Evolutionary conservation across 1,140 invertebrate species (phyloP).

Genomic region (Nixonia krombeini): DNA sequence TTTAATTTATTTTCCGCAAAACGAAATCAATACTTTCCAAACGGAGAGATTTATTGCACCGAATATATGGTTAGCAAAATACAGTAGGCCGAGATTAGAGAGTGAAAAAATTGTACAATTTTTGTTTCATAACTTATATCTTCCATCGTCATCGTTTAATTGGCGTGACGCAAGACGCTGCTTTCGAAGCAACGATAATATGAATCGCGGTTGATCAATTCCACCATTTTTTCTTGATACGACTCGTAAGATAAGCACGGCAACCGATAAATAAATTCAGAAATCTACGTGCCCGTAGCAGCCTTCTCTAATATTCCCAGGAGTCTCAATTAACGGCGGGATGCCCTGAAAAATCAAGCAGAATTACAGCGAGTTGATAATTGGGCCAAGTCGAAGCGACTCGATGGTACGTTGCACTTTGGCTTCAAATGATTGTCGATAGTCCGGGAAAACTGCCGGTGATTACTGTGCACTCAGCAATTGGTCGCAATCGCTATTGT

Average conservation of each 20-base stretch:
- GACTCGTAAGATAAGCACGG: too few species aligned
- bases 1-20: slow-evolving; percentile 38
- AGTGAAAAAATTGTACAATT: too few species aligned
- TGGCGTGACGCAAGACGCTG: too few species aligned
- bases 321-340: slow-evolving; percentile 40
- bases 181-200: too few species aligned
- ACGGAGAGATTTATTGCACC: too few species aligned
- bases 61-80: too few species aligned
- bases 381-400: slow-evolving; percentile 30
- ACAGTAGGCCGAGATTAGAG: too few species aligned
- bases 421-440: slow-evolving; percentile 25
- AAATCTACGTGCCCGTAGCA: background rate
- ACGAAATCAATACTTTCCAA: slow-evolving; percentile 17
- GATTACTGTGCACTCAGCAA: slow-evolving; percentile 31
- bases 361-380: slow-evolving; percentile 31
- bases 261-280: too few species aligned
- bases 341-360: slow-evolving; percentile 39
- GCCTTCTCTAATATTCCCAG: slow-evolving; percentile 16
- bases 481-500: slow-evolving; percentile 21
- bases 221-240: too few species aligned
- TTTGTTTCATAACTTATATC: too few species aligned
- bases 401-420: slow-evolving; percentile 18
- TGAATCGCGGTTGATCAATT: too few species aligned
- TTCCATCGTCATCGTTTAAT: too few species aligned
- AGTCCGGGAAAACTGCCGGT: slow-evolving; percentile 30